Base-by-base conservation (phyloP, 1,140 invertebrate genomes). In the Acyrthosiphon pisum region DNA sequence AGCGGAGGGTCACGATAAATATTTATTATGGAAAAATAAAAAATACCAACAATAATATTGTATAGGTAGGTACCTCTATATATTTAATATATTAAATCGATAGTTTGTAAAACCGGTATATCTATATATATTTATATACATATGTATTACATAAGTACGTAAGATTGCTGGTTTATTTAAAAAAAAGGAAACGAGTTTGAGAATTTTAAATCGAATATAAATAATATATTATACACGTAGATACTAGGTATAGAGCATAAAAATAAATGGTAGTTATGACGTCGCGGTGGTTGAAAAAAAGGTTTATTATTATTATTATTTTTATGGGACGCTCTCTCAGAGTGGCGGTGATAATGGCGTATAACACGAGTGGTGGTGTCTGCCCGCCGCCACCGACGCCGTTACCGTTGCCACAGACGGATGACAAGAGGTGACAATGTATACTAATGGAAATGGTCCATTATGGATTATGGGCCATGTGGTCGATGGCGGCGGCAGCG, bases 391-490 rank as follows among this genome's bases (percentile, higher is more conserved):
- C 44, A 20, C 44, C 14, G 84, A 86, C 84, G 88, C 22, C 23
- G 84, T 46, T 87, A 41, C 83, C 37, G 83, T 35, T 30, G 18
- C 46, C 46, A 37, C 35, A 26, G 56, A 90, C 89, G 89, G 53
- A 90, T 44, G 89, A 90, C 89, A 68, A 90, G 53, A 90, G 89
- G 89, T 90, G 89, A 90, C 89, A 68, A 90, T 90, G 89, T 90
- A 90, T 90, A 56, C 89, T 90, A 90, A 90, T 90, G 89, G 89
- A 90, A 90, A 90, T 37, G 56, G 37, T 90, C 89, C 89, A 90
- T 90, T 90, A 90, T 68, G 89, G 88, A 90, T 90, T 90, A 90
- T 60, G 53, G 89, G 89, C 89, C 89, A 90, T 90, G 89, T 90
- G 89, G 89, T 44, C 56, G 89, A 68, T 44, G 89, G 56, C 48